A percentile compares a stretch with the other conserved stretches of the same genome.
These are phyloP conservation scores for Lepus oiostolus DNA, from an alignment of 2,797 vertebrate species.

Conservation along the genomic window DNA sequence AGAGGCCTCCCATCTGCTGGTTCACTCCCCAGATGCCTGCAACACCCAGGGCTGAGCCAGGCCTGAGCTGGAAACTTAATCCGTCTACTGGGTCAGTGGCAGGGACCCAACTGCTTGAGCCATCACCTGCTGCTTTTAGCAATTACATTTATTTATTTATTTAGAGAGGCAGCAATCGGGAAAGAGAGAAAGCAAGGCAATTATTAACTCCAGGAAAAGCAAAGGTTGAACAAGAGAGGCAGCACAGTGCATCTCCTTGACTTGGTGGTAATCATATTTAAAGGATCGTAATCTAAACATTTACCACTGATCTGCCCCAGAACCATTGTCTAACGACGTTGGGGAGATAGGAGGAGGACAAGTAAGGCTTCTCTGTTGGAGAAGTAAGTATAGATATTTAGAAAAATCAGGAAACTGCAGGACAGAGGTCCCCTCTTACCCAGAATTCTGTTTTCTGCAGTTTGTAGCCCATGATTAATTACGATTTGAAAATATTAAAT, in stretches of 20 bases:
- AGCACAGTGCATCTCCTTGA: not conserved
- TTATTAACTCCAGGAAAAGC: slow-evolving; percentile 51
- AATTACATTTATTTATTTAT: too few species aligned
- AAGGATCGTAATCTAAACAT: not conserved
- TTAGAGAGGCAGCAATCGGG: not conserved
- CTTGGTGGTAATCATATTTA: not conserved
- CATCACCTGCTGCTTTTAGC: too few species aligned
- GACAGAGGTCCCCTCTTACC: too few species aligned
- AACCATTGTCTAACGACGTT: not conserved
- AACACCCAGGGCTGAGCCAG: too few species aligned
- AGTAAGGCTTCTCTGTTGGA: not conserved
- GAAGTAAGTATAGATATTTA: not conserved
- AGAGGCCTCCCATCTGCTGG: not conserved
- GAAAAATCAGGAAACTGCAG: slow-evolving; percentile 3
- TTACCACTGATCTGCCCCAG: not conserved
- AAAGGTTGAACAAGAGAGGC: not conserved
- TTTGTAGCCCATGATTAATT: too few species aligned
- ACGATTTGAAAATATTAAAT: too few species aligned
- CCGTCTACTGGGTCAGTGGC: too few species aligned
- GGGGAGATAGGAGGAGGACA: not conserved
- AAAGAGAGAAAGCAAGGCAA: not conserved
- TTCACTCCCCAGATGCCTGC: too few species aligned
- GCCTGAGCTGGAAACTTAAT: too few species aligned
- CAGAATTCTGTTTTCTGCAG: too few species aligned
- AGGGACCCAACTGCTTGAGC: too few species aligned